Evolutionary conservation across 2,797 vertebrate genomes (phyloP), one percentile per base, ranked within the genome.

Genomic region (Alca torda): DNA sequence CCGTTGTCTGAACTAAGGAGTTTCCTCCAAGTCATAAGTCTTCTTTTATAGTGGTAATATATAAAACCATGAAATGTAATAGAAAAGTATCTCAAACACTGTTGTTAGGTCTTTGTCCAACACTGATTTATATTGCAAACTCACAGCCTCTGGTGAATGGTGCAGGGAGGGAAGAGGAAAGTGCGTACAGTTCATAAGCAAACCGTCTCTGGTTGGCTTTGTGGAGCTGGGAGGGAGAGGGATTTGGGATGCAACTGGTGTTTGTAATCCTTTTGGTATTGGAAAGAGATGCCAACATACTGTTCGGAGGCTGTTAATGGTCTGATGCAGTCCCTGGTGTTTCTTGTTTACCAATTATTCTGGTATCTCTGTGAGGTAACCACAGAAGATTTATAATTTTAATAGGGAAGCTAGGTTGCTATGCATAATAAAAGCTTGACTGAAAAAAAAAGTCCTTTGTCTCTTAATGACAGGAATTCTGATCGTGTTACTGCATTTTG

Each of bases 311-410:
- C 11, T 89, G n/a, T 84, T 91, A 86, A 78, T 26, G 51, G 24
- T 51, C 53, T 84, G 61, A 74, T 75, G 35, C 57, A 88, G 6
- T 88, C 88, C 72, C 87, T 91, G 35, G 16, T 91, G 73, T 68
- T 93, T 92, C 59, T 94, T 74, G 39, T 76, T 93, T 82, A 60
- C 57, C 63, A 67, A 16, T 94, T 94, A 91, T 60, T 94, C 76
- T 45, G 33, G n/a, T 79, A 35, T 67, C 41, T 89, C 31, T 80
- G 3, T 75, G 51, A 90, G 30, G 67, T 86, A 64, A 39, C 57
- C 61, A 24, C 7, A 45, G 57, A 86, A 90, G 87, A 93, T 87
- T 77, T 61, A 60, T 78, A 45, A 45, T 73, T 95, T 94, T 68
- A 89, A 75, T 61, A 87, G 68, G 46, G 79, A 77, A 35, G 19